A percentile compares a stretch with the other conserved stretches of the same genome.
Evolutionary conservation across 1,140 invertebrate species (phyloP).

Genomic region (Carcinoscorpius rotundicauda): DNA sequence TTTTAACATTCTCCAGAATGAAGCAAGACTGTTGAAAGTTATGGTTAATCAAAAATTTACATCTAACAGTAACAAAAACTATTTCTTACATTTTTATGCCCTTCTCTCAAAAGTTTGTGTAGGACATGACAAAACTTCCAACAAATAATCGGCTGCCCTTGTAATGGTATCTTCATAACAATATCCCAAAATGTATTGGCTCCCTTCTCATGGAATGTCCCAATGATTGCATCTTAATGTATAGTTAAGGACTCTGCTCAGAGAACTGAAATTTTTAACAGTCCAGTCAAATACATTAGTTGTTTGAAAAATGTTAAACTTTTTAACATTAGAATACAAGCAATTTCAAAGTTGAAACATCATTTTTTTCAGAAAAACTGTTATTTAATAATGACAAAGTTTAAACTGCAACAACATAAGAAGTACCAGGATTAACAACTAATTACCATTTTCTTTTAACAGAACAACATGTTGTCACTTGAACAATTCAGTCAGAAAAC

Average conservation of each 20-base stretch:
- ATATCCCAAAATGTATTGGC: slow-evolving; percentile 80
- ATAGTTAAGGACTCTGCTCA: slow-evolving; percentile 2
- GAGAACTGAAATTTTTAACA: background rate
- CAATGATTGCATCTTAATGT: slow-evolving; percentile 67
- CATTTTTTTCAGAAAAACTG: background rate
- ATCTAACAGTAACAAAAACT: background rate
- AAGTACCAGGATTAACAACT: background rate
- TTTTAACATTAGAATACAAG: too few relatives aligned
- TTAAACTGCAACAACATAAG: background rate
- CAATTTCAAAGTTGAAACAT: background rate
- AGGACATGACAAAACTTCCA: slow-evolving; percentile 97
- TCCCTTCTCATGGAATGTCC: slow-evolving; percentile 87
- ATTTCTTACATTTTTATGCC: slow-evolving; percentile 60
- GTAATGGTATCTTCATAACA: slow-evolving; percentile 62
- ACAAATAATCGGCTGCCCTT: slow-evolving; percentile 84
- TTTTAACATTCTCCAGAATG: too few relatives aligned
- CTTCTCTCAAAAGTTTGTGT: slow-evolving; percentile 79
- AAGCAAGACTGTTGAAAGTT: background rate
- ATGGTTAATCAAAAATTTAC: background rate
- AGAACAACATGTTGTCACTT: too few relatives aligned
- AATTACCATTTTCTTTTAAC: too few relatives aligned
- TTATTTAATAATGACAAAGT: background rate
- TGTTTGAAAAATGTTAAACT: background rate
- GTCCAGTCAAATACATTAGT: background rate
- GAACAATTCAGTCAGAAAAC: too few relatives aligned